Evolutionary conservation across 2,113 vertebrate genomes (phyloP).

Genomic region (Microcebus murinus): DNA sequence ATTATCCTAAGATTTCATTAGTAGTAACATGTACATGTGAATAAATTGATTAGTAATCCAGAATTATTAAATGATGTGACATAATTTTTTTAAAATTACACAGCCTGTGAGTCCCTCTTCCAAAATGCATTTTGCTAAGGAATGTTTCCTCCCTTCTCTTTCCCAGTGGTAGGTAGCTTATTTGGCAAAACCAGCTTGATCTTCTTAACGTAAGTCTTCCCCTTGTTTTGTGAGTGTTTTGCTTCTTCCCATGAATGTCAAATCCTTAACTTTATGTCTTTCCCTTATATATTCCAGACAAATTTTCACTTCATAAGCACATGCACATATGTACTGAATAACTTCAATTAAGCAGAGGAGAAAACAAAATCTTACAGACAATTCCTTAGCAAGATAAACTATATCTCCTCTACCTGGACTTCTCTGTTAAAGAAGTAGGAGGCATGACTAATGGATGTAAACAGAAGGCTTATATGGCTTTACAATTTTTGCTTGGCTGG

Average conservation of each 20-base stretch:
- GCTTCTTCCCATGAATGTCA: background rate
- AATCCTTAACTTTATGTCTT: background rate
- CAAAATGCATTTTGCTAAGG: background rate
- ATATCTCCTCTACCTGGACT: fast-evolving
- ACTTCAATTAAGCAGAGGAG: background rate
- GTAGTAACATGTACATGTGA: background rate
- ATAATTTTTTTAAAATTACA: background rate
- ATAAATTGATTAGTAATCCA: background rate
- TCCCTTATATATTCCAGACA: background rate
- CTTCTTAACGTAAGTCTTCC: fast-evolving
- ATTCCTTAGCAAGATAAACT: background rate
- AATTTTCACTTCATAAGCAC: background rate
- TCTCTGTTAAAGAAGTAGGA: background rate
- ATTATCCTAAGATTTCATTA: background rate
- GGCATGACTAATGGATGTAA: fast-evolving
- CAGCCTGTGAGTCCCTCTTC: background rate
- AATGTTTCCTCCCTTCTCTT: fast-evolving
- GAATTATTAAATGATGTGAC: background rate
- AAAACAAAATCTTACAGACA: fast-evolving
- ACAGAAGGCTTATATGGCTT: background rate
- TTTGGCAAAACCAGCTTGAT: background rate
- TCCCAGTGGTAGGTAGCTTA: fast-evolving
- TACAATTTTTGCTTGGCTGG: fast-evolving
- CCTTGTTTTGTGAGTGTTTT: background rate
- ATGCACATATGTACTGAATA: background rate